Evolutionary conservation across 2,797 vertebrate species (phyloP), one percentile per base, ranked within the genome.

Genomic region (Girardinus metallicus): DNA sequence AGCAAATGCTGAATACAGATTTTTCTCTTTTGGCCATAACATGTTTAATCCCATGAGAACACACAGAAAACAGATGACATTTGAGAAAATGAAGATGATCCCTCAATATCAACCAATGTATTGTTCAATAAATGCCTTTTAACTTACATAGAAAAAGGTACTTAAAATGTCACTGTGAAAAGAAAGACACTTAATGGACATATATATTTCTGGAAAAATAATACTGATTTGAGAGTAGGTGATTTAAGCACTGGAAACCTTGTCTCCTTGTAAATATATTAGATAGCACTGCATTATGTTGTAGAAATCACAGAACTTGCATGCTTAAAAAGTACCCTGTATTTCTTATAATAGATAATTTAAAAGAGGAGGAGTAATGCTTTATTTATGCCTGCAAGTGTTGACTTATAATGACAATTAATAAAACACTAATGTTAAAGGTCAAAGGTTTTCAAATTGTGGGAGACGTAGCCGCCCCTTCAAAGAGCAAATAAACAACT

Each of bases 251-350:
- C 83, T 44, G 55, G 73, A 70, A 85, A 71, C 85, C 31, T 77
- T 9, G 57, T 66, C 74, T 84, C 81, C 74, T 85, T 79, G 88
- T 26, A 80, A 83, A 84, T 86, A 88, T 84, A n/a, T 84, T 87
- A 83, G 77, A 83, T 89, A 81, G 81, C 77, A 68, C 74, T 85
- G 83, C 83, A 88, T 89, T 44, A 89, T 92, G 87, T 75, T 80
- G 84, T 94, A 91, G 88, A 94, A 94, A 93, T 91, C 73, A 89
- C 79, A 87, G 87, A 76, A 88, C 90, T 91, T 92, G 91, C 93
- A 95, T 95, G 95, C 94, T 89, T 95, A 95, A 86, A 95, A 96
- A 96, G 95, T 96, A 96, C 95, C 95, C 95, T 96, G 95, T 96
- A 91, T 90, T 93, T 92, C 84, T 39, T 55, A 85, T 89, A 84